phyloP scores from a whole-genome alignment of 2,113 vertebrate species.

The Sarotherodon lohbergeri region DNA sequence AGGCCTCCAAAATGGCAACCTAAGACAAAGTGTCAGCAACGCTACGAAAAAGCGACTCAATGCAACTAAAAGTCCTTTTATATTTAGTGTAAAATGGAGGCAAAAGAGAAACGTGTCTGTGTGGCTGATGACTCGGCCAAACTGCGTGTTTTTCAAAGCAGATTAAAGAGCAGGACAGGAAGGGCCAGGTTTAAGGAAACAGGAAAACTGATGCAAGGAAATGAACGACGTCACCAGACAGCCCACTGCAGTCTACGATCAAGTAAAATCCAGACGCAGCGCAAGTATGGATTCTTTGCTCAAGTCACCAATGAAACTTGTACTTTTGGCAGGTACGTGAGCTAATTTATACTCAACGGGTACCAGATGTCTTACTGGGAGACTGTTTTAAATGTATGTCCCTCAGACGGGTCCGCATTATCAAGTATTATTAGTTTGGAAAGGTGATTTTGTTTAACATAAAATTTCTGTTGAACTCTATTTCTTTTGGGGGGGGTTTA shows the following conservation, averaged over 20 bases:
- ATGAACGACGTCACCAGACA: slow-evolving; percentile 64
- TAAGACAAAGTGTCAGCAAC: neutral
- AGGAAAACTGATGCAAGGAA: slow-evolving; percentile 78
- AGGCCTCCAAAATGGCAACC: slow-evolving; percentile 12
- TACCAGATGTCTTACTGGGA: neutral
- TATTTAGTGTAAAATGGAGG: neutral
- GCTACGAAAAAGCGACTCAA: neutral
- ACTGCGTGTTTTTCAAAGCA: slow-evolving; percentile 53
- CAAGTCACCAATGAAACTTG: slow-evolving; percentile 73
- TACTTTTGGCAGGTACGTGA: slow-evolving; percentile 76
- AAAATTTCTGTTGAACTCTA: neutral
- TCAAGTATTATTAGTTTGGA: neutral
- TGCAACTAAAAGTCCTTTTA: neutral
- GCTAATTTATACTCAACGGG: neutral
- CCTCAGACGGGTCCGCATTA: neutral
- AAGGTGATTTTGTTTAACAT: neutral
- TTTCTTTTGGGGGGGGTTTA: neutral
- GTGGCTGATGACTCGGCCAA: neutral
- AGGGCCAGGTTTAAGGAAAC: slow-evolving; percentile 78
- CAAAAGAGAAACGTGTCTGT: neutral
- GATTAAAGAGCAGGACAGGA: slow-evolving; percentile 74
- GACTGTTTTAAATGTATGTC: neutral
- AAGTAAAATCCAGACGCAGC: slow-evolving; percentile 49
- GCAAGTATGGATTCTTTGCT: slow-evolving; percentile 71
- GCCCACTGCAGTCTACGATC: slow-evolving; percentile 48